Evolutionary conservation across 2,797 vertebrate genomes (phyloP).

Genomic region (Poecilia picta): DNA sequence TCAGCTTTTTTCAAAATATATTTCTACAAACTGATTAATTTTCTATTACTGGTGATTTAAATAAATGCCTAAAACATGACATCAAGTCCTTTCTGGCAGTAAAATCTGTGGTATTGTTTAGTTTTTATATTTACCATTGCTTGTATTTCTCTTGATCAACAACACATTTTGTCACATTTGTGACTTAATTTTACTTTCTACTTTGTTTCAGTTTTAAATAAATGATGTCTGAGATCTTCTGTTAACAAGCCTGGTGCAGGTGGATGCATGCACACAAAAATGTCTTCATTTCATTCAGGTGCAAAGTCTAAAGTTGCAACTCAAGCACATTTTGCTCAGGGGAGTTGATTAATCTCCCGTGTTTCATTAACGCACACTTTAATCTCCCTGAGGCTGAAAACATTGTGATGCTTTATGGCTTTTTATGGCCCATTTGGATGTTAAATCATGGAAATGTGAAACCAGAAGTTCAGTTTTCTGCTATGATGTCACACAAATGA

Average conservation of each 20-base stretch:
- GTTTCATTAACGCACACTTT: constrained; percentile 59
- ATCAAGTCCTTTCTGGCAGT: not conserved
- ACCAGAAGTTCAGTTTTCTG: constrained; percentile 3
- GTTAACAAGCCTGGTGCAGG: not conserved
- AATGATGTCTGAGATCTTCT: not conserved
- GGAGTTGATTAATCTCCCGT: constrained; percentile 76
- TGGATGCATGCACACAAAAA: constrained; percentile 12
- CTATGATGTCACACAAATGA: constrained; percentile 12
- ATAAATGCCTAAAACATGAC: not conserved
- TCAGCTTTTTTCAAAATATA: not conserved
- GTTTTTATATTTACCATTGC: constrained; percentile 44
- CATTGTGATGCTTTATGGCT: constrained; percentile 28
- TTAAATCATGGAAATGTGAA: not conserved
- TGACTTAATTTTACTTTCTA: not conserved
- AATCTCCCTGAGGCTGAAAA: constrained; percentile 38
- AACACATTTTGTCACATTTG: not conserved
- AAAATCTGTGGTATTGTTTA: constrained; percentile 3
- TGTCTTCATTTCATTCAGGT: not conserved
- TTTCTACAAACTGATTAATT: not conserved
- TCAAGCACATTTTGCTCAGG: constrained; percentile 59
- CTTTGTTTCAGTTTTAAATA: not conserved
- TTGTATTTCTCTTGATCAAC: not conserved
- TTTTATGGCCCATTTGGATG: constrained; percentile 19
- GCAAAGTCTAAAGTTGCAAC: constrained; percentile 43
- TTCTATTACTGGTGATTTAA: not conserved